phyloP scores from a whole-genome alignment of 2,888 invertebrate species.

The Blastobasis adustella region DNA sequence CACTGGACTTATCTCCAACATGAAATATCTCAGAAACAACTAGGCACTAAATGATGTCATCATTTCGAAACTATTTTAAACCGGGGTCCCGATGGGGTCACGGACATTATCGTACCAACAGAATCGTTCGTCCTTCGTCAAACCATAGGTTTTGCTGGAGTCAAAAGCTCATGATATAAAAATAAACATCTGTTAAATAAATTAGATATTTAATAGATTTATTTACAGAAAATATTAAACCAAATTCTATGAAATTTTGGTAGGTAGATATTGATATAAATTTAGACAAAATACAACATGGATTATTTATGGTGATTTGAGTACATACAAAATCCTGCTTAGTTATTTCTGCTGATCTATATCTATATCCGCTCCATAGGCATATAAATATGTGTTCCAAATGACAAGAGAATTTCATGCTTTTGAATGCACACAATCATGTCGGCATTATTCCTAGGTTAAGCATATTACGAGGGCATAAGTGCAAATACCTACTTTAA shows the following conservation, averaged over 20 bases:
- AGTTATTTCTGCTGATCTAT: background rate
- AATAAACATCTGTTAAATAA: constrained; percentile 33
- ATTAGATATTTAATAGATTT: constrained; percentile 68
- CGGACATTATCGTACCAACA: too few species aligned
- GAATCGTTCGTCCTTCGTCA: too few species aligned
- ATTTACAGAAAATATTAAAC: constrained; percentile 74
- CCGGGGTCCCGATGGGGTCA: too few species aligned
- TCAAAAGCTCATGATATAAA: too few species aligned
- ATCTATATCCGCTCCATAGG: background rate
- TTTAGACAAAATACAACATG: constrained; percentile 49
- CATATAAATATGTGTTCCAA: too few species aligned
- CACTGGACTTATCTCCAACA: too few species aligned
- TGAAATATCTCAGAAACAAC: too few species aligned
- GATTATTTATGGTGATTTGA: constrained; percentile 23
- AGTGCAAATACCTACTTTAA: constrained; percentile 60
- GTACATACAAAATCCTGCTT: constrained; percentile 47
- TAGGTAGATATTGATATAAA: constrained; percentile 39
- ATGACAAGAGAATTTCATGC: constrained; percentile 38
- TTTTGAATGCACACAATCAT: constrained; percentile 28
- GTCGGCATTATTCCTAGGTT: constrained; percentile 35
- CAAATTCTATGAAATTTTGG: constrained; percentile 59
- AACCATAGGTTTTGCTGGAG: too few species aligned
- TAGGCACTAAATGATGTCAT: too few species aligned
- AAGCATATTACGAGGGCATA: constrained; percentile 49
- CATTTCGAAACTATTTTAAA: too few species aligned